Percentiles rank a stretch among this genome's conserved stretches.
These are phyloP conservation scores for Achroia grisella DNA, from an alignment of 1,140 invertebrate genomes.

Conservation along the genomic window DNA sequence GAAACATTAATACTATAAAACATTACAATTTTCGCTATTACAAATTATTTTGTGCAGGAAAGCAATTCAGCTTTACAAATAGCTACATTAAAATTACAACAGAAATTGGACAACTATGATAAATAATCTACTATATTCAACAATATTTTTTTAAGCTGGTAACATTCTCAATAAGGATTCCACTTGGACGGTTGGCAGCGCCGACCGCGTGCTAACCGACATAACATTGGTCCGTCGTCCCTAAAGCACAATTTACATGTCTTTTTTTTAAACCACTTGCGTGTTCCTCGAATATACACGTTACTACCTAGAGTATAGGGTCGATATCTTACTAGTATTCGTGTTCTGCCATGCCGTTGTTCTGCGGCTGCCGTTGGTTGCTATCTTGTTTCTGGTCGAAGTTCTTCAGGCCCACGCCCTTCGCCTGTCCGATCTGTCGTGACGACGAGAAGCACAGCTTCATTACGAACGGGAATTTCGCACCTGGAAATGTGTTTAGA, in stretches of 20 bases:
- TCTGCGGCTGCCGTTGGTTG: slow-evolving; percentile 21
- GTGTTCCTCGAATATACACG: slow-evolving; percentile 3
- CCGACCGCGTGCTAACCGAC: slow-evolving; percentile 16
- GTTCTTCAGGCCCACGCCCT: slow-evolving; percentile 31
- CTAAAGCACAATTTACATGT: slow-evolving; percentile 43
- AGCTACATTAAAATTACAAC: too few species aligned
- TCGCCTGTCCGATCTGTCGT: slow-evolving; percentile 79
- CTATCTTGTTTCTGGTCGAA: not conserved
- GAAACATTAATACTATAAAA: too few species aligned
- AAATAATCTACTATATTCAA: slow-evolving; percentile 3
- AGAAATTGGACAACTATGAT: too few species aligned
- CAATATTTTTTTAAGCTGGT: slow-evolving; percentile 16
- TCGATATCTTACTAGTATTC: slow-evolving; percentile 62
- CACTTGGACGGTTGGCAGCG: too few species aligned
- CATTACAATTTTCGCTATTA: too few species aligned
- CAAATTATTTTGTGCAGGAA: too few species aligned
- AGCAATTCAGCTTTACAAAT: too few species aligned
- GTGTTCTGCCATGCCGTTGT: slow-evolving; percentile 51
- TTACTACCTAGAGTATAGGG: slow-evolving; percentile 2
- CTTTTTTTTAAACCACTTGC: slow-evolving; percentile 44
- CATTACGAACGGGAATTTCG: slow-evolving; percentile 97
- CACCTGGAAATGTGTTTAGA: slow-evolving; percentile 77
- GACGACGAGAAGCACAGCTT: slow-evolving; percentile 96
- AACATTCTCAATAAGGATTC: slow-evolving; percentile 20
- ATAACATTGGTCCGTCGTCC: slow-evolving; percentile 49